Evolutionary conservation across 2,113 vertebrate species (phyloP).

Genomic region (Etia nguti): DNA sequence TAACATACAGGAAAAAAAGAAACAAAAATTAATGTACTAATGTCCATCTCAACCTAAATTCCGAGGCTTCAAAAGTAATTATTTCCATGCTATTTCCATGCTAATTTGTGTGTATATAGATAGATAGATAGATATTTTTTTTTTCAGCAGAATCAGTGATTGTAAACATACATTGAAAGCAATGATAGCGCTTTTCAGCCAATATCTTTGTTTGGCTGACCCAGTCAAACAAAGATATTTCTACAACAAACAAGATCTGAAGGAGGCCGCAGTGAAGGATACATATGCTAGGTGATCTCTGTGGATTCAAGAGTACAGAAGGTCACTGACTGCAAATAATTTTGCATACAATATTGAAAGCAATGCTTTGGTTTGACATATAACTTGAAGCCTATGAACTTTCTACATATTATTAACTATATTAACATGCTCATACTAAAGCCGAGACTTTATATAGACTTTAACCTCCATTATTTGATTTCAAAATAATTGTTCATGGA

Average conservation of each 20-base stretch:
- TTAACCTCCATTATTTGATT: neutral
- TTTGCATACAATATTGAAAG: neutral
- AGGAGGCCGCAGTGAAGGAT: neutral
- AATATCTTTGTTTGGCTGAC: neutral
- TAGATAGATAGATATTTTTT: too few relatives aligned
- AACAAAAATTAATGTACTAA: neutral
- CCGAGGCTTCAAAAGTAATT: neutral
- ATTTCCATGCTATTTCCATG: neutral
- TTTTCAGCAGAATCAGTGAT: neutral
- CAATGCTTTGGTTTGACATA: neutral
- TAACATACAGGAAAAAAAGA: neutral
- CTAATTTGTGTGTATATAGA: fast-evolving
- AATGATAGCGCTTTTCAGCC: neutral
- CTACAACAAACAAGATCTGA: neutral
- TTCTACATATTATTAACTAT: neutral
- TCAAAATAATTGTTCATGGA: neutral
- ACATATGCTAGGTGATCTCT: neutral
- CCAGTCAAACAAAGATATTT: neutral
- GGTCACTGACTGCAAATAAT: neutral
- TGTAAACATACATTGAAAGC: neutral
- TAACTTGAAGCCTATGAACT: neutral
- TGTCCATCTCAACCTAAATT: neutral
- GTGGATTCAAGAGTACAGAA: neutral
- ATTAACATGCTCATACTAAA: neutral
- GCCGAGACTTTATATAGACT: neutral